These are phyloP conservation scores for Belgica antarctica DNA, from an alignment of 2,888 invertebrate genomes.

Conservation along the genomic window DNA sequence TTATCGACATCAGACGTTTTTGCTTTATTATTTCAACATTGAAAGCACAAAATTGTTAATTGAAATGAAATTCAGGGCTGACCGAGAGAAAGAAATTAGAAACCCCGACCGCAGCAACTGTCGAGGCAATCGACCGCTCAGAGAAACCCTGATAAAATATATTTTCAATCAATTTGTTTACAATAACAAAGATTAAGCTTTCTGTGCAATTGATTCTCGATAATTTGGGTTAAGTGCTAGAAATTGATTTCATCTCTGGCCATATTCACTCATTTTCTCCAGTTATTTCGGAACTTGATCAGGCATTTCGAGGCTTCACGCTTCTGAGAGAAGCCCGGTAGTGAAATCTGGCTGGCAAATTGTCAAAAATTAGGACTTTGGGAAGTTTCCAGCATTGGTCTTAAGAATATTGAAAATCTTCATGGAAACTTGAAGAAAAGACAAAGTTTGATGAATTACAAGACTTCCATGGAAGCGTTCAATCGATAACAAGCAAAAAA, in stretches of 20 bases:
- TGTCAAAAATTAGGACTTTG: too few relatives aligned
- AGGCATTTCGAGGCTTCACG: background rate
- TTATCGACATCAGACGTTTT: too few relatives aligned
- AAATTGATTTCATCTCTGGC: conserved; percentile 28
- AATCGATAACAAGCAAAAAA: background rate
- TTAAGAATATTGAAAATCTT: too few relatives aligned
- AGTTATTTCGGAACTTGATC: background rate
- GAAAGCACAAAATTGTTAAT: conserved; percentile 18
- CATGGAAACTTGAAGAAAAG: too few relatives aligned
- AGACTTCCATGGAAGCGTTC: too few relatives aligned
- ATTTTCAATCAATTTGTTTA: conserved; percentile 39
- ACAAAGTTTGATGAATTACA: too few relatives aligned
- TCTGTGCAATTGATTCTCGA: conserved; percentile 22
- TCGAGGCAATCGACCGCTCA: too few relatives aligned
- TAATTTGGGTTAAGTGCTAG: conserved; percentile 42
- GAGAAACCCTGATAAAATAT: conserved; percentile 1
- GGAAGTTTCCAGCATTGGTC: too few relatives aligned
- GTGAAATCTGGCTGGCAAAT: too few relatives aligned
- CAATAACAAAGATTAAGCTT: conserved; percentile 13
- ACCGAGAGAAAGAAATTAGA: background rate
- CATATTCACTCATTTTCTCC: conserved; percentile 7
- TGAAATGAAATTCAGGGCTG: conserved; percentile 27
- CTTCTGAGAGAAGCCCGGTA: too few relatives aligned
- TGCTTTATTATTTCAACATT: too few relatives aligned
- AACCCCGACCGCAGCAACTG: too few relatives aligned